These are phyloP conservation scores for Triplophysa bombifrons DNA, from an alignment of 2,797 vertebrate genomes.

Conservation along the genomic window DNA sequence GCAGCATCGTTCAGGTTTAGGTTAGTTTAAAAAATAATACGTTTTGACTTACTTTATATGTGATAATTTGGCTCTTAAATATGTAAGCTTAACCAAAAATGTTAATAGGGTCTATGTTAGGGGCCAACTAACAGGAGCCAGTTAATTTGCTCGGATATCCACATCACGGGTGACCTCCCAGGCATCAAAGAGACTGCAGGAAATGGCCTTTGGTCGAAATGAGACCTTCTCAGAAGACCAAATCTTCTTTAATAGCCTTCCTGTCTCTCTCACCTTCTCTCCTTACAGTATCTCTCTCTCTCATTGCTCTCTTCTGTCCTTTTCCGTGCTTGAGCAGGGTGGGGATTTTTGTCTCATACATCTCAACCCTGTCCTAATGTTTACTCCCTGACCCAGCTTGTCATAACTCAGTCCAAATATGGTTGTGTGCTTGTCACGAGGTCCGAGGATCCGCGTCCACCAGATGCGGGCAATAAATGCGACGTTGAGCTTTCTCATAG, in stretches of 20 bases:
- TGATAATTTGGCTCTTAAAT: too few species aligned
- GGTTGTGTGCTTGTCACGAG: constrained; percentile 28
- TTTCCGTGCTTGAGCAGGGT: constrained; percentile 16
- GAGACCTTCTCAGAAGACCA: constrained; percentile 21
- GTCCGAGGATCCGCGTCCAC: constrained; percentile 26
- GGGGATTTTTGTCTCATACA: constrained; percentile 44
- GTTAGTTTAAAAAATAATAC: too few species aligned
- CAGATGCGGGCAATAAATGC: constrained; percentile 55
- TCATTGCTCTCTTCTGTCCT: not conserved
- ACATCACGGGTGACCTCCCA: constrained; percentile 24
- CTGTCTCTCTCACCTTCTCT: not conserved
- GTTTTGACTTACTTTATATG: too few species aligned
- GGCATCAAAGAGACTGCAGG: constrained; percentile 24
- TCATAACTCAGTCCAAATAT: constrained; percentile 71
- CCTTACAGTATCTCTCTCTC: not conserved
- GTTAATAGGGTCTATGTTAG: not conserved
- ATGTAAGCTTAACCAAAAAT: too few species aligned
- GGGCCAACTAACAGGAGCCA: constrained; percentile 22
- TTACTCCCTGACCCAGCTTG: constrained; percentile 58
- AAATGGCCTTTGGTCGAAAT: constrained; percentile 42
- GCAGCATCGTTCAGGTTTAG: not conserved
- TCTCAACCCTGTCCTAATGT: constrained; percentile 66
- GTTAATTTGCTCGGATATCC: constrained; percentile 34
- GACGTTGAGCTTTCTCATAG: constrained; percentile 4
- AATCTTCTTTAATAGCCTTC: constrained; percentile 28